Percentiles rank a stretch among this genome's conserved stretches.
phyloP scores from a whole-genome alignment of 2,888 invertebrate species.

The Lepidocyrtoides sp. region DNA sequence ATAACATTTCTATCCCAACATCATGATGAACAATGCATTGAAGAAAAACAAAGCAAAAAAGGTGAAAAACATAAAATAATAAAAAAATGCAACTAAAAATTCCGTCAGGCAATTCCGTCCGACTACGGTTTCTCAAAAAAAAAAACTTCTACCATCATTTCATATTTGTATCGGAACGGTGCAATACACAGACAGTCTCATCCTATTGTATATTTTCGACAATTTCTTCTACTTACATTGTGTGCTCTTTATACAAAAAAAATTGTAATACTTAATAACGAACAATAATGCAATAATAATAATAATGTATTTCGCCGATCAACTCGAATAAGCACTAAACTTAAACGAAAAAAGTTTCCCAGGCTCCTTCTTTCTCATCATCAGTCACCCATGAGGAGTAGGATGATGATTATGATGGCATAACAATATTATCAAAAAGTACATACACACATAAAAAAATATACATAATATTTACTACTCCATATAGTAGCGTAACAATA shows the following conservation, averaged over 20 bases:
- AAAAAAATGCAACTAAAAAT: background rate
- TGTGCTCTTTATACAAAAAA: background rate
- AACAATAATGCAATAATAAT: slow-evolving; percentile 57
- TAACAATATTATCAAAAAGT: slow-evolving; percentile 26
- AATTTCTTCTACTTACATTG: background rate
- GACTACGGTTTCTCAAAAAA: background rate
- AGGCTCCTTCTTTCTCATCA: slow-evolving; percentile 79
- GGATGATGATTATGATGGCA: slow-evolving; percentile 28
- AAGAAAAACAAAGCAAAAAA: slow-evolving; percentile 51
- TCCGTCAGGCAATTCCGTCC: slow-evolving; percentile 62
- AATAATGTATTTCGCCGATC: slow-evolving; percentile 50
- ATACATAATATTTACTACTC: slow-evolving; percentile 2
- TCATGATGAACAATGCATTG: slow-evolving; percentile 26
- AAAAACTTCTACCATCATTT: background rate
- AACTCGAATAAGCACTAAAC: slow-evolving; percentile 53
- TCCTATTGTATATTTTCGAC: slow-evolving; percentile 25
- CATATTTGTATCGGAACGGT: no score
- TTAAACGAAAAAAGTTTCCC: slow-evolving; percentile 72
- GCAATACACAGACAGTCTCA: background rate
- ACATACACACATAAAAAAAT: slow-evolving; percentile 5
- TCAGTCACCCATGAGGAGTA: slow-evolving; percentile 78
- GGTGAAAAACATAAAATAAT: slow-evolving; percentile 1
- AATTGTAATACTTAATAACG: background rate
- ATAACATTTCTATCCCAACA: slow-evolving; percentile 28
- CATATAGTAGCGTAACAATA: background rate